Evolutionary conservation across 2,797 vertebrate genomes (phyloP).

Genomic region (Semaprochilodus insignis): DNA sequence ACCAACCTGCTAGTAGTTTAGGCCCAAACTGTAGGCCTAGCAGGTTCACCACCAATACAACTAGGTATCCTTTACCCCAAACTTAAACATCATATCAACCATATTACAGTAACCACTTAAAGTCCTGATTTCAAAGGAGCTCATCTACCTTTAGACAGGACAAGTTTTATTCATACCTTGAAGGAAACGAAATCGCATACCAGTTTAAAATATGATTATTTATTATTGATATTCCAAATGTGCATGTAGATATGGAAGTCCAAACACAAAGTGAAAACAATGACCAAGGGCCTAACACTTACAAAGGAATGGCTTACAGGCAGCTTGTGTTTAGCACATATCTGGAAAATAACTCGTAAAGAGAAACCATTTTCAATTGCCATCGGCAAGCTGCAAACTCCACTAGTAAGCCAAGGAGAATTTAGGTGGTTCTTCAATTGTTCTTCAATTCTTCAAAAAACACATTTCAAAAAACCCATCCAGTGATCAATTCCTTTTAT

Average conservation of each 20-base stretch:
- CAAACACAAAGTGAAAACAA: constrained; percentile 52
- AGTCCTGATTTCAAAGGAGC: no score
- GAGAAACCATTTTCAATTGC: constrained; percentile 13
- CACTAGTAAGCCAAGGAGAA: neutral
- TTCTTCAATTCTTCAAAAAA: constrained; percentile 39
- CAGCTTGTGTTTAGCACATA: constrained; percentile 20
- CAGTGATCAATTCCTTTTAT: constrained; percentile 29
- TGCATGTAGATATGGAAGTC: constrained; percentile 55
- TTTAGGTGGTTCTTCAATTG: constrained; percentile 35
- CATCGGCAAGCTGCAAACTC: constrained; percentile 1
- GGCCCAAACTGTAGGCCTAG: no score
- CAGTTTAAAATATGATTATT: constrained; percentile 67
- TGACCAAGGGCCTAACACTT: constrained; percentile 31
- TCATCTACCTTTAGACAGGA: no score
- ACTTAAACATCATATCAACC: no score
- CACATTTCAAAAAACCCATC: constrained; percentile 21
- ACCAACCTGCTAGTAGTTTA: no score
- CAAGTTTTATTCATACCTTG: no score
- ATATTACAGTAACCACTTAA: no score
- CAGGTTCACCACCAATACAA: no score
- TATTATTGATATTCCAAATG: constrained; percentile 66
- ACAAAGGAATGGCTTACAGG: constrained; percentile 12
- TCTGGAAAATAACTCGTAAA: constrained; percentile 11
- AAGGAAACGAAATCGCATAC: constrained; percentile 45
- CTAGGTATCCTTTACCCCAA: no score